These are phyloP conservation scores for Peromyscus polionotus DNA, from an alignment of 2,113 vertebrate genomes.

Conservation along the genomic window DNA sequence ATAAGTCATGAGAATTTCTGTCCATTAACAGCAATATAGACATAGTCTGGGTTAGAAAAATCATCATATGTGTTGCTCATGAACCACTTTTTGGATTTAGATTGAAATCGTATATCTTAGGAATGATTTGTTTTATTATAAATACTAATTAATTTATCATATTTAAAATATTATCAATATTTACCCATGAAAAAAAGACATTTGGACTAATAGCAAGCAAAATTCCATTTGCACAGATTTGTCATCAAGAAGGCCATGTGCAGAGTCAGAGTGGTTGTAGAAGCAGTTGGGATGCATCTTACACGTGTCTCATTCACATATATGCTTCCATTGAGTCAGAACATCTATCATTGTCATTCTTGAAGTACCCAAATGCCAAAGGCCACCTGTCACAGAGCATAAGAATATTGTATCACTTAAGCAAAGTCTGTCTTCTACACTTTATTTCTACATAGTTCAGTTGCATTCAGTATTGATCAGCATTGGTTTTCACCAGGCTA, in stretches of 20 bases:
- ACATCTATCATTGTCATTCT: not conserved
- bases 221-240: not conserved
- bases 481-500: not conserved
- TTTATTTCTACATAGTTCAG: not conserved
- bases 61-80: not conserved
- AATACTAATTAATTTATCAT: not conserved
- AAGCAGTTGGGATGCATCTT: not conserved
- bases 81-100: not conserved
- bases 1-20: not conserved
- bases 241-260: rapidly evolving
- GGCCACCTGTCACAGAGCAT: not conserved
- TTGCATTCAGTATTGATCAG: not conserved
- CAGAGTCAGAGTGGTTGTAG: not conserved
- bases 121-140: not conserved
- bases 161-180: not conserved
- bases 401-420: not conserved
- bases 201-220: not conserved
- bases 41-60: not conserved
- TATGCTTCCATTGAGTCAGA: not conserved
- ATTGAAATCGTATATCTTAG: not conserved
- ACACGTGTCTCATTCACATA: not conserved
- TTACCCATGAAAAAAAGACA: not conserved
- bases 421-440: not conserved
- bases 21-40: not conserved
- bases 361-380: not conserved